Base-by-base conservation (phyloP, 2,888 invertebrate species). In the Alloplasta piceator region DNA sequence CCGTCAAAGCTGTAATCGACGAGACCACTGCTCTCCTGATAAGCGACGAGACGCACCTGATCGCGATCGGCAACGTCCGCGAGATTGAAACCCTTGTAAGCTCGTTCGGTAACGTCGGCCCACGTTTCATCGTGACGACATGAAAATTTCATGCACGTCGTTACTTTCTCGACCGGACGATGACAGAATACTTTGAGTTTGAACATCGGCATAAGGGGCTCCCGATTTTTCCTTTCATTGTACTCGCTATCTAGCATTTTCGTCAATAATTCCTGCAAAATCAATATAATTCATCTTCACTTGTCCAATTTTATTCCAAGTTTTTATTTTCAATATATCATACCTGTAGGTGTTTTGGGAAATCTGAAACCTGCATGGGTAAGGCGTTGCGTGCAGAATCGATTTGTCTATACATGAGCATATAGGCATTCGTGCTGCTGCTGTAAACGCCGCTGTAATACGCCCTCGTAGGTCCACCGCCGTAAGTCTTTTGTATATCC, bases 401-500 rank as follows among this genome's bases (percentile, higher is more conserved):
- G 60, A 95, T 94, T 92, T 96, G 96, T 63, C 98, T 93, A 90
- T 98, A 98, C 96, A 98, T 97, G 75, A 98, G 93, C 97, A 98
- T 98, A 89, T 98, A 98, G 0, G 97, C 98, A 91, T 97, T 97
- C 60, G 97, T 97, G 87, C 97, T 97, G 72, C 96, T 95, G 85
- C 95, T 95, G 89, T 95, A 96, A 46, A 95, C 95, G 52, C 96
- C 95, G 12, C 95, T 95, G 89, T 96, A 96, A 89, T 95, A 96
- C 10, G 94, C 94, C 80, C 94, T 92, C 16, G 93, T 92, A 39
- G 95, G 94, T 41, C 95, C 95, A 41, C 96, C 96, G 6, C 98
- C 98, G 91, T 96, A 98, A 0, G 97, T 96, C 91, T 96, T 96
- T 85, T 95, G 94, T 76, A 98, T 96, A 87, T 98, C 97, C 85